Percentiles rank a stretch among this genome's conserved stretches.
Conservation (phyloP, 2,888 invertebrate genomes). For the Calameuta pallipes region DNA sequence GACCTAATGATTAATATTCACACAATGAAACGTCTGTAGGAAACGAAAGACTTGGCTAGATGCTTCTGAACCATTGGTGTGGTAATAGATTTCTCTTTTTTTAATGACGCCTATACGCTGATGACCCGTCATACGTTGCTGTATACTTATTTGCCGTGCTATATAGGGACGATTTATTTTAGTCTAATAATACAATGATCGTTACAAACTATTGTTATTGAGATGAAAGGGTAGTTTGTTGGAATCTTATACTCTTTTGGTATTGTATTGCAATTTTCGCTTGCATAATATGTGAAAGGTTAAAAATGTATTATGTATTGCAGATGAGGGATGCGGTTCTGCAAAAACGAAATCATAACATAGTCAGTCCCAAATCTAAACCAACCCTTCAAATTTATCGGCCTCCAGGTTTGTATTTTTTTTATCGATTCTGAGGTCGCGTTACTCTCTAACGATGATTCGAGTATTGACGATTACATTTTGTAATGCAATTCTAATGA, state of each 20-base stretch:
- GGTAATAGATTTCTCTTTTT: not conserved
- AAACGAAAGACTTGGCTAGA: not conserved
- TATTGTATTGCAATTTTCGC: not conserved
- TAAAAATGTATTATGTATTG: slow-evolving; percentile 22
- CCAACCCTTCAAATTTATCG: slow-evolving; percentile 90
- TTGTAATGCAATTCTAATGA: not conserved
- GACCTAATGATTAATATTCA: not conserved
- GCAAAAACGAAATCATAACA: slow-evolving; percentile 80
- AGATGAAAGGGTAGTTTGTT: not conserved
- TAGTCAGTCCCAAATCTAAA: slow-evolving; percentile 77
- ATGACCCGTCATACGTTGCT: not conserved
- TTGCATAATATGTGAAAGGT: not conserved
- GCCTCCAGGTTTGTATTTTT: slow-evolving; percentile 79
- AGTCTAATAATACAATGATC: not conserved
- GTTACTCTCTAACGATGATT: slow-evolving; percentile 14
- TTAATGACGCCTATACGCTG: not conserved
- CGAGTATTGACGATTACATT: slow-evolving; percentile 40
- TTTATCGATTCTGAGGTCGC: slow-evolving; percentile 12
- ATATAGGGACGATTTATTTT: not conserved
- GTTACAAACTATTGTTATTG: not conserved
- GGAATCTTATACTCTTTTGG: not conserved
- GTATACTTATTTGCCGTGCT: not conserved
- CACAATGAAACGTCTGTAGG: not conserved
- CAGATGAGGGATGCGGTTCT: slow-evolving; percentile 72
- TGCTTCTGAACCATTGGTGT: not conserved